These are phyloP conservation scores for Perizoma affinitatum DNA, from an alignment of 2,888 invertebrate genomes.

Conservation along the genomic window DNA sequence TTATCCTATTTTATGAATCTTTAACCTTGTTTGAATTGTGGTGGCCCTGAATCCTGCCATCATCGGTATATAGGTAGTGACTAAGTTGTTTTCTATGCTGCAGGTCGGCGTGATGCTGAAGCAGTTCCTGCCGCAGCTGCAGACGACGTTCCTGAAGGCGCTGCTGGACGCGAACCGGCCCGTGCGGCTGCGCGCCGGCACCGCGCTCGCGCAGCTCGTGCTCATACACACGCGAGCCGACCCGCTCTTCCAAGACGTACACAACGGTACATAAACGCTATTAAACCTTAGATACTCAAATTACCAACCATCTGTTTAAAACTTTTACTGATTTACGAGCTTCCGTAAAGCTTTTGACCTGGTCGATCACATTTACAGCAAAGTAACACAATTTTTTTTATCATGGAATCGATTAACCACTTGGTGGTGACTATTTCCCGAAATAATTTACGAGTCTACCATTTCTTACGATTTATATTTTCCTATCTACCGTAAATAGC, in stretches of 20 bases:
- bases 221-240: slow-evolving; percentile 97
- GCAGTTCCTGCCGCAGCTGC: slow-evolving; percentile 98
- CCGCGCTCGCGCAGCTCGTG: slow-evolving; percentile 94
- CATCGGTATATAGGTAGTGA: too few species aligned
- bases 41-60: too few species aligned
- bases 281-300: too few species aligned
- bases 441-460: too few species aligned
- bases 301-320: too few species aligned
- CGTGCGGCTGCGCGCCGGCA: slow-evolving; percentile 95
- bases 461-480: too few species aligned
- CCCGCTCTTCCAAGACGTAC: slow-evolving; percentile 96
- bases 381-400: too few species aligned
- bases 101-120: slow-evolving; percentile 97
- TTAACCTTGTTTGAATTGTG: too few species aligned
- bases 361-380: neutral
- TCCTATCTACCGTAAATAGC: too few species aligned
- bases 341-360: neutral
- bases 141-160: slow-evolving; percentile 98
- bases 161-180: slow-evolving; percentile 94
- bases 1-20: too few species aligned
- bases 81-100: slow-evolving; percentile 11
- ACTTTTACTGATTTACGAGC: neutral
- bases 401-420: too few species aligned
- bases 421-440: too few species aligned
- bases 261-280: slow-evolving; percentile 79